Base-by-base conservation (phyloP, 2,113 vertebrate genomes). In the Blennius ocellaris region DNA sequence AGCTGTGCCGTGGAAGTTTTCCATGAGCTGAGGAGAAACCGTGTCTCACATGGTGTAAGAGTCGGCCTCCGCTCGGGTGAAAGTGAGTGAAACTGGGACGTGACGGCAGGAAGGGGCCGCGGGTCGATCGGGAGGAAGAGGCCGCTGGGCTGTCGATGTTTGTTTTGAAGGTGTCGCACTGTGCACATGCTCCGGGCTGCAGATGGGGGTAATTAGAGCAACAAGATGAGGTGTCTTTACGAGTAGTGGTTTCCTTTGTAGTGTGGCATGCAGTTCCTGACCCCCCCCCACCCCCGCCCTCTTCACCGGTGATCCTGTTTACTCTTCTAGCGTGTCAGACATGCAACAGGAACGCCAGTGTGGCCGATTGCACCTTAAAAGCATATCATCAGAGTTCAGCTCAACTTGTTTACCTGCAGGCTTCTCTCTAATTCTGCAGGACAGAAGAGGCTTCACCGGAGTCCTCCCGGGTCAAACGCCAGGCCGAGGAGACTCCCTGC, bases 181-280 rank as follows among this genome's bases (percentile, higher is more conserved):
- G 6, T 38, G 51, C 17, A 67, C 51, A 40, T 21, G 6, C 10
- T 45, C 37, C 5, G 36, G 37, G 57, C 69, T 62, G 51, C 76
- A 75, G 44, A 71, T 66, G 73, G 47, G 70, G 61, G n/a, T 57
- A 49, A 80, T 83, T 62, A 69, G 11, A 56, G 9, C 48, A 41
- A 70, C 57, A 40, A 57, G 17, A 63, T 45, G n/a, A 40, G 45
- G 17, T 59, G 59, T 41, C 53, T 79, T 82, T 64, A 79, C 38
- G 6, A 64, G 47, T 37, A 47, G 12, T 21, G 14, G 59, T 10
- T 51, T 47, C 4, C 67, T 63, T 63, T 45, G 48, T 40, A 67
- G 48, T 3, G 7, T 8, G 8, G 47, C 16, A 62, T 6, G 43
- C 16, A 51, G 41, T 49, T 53, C n/a, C 47, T 69, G 66, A 48